A percentile compares a stretch with the other conserved stretches of the same genome.
Evolutionary conservation across 2,888 invertebrate genomes (phyloP).

Genomic region (Graphium colonna): DNA sequence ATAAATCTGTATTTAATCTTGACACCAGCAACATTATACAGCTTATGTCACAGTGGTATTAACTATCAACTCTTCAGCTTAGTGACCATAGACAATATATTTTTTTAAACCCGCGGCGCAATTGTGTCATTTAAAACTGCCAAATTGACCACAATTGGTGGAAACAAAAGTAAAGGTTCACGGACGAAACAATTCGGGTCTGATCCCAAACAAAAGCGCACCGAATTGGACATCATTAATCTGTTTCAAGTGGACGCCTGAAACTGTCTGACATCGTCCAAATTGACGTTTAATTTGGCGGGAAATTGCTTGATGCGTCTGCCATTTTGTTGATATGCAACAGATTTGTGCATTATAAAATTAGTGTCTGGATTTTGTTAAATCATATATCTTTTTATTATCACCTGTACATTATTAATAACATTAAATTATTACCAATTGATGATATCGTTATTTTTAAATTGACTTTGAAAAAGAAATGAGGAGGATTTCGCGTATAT

Average conservation of each 20-base stretch:
- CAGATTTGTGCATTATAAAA: not conserved
- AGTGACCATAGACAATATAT: too few species aligned
- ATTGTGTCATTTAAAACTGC: conserved; percentile 4
- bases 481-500: too few species aligned
- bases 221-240: conserved; percentile 19
- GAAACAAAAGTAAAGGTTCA: conserved; percentile 22
- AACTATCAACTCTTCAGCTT: too few species aligned
- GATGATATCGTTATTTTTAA: too few species aligned
- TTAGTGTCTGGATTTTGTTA: too few species aligned
- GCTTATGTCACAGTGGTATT: too few species aligned
- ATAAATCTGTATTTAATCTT: too few species aligned
- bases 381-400: too few species aligned
- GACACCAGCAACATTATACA: too few species aligned
- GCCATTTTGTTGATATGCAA: not conserved
- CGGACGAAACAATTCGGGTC: conserved; percentile 15
- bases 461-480: too few species aligned
- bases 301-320: not conserved
- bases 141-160: conserved; percentile 19
- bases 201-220: conserved; percentile 1
- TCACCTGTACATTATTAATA: too few species aligned
- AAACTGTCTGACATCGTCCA: conserved; percentile 9
- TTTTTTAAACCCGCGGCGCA: not conserved
- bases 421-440: too few species aligned
- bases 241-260: conserved; percentile 3
- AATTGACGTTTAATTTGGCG: conserved; percentile 5